Conservation (phyloP, 2,113 vertebrate genomes). For the Nothoprocta pentlandii region DNA sequence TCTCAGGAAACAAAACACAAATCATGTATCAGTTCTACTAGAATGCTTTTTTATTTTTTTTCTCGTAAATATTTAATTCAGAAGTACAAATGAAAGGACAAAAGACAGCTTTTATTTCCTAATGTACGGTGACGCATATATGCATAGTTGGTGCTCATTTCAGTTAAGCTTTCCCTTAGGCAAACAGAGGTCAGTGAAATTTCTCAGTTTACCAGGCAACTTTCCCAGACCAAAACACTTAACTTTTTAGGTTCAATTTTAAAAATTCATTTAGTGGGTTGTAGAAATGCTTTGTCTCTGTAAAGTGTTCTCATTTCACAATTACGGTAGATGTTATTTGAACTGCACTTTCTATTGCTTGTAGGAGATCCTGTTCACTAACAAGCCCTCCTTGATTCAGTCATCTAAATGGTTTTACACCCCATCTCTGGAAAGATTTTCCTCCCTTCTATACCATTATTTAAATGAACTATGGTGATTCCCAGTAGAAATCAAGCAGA, state of each 20-base stretch:
- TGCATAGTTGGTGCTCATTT: background rate
- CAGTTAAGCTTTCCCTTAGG: background rate
- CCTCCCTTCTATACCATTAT: background rate
- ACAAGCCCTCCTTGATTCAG: background rate
- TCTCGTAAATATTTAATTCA: slow-evolving; percentile 37
- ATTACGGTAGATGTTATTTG: background rate
- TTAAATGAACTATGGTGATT: slow-evolving; percentile 41
- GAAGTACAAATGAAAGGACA: background rate
- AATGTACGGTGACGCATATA: background rate
- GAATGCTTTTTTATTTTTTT: background rate
- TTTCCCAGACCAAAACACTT: background rate
- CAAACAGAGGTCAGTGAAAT: slow-evolving; percentile 11
- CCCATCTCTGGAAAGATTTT: background rate
- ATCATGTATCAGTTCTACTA: slow-evolving; percentile 3
- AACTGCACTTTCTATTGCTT: background rate
- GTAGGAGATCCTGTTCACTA: background rate
- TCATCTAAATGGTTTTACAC: slow-evolving; percentile 23
- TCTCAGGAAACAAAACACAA: slow-evolving; percentile 42
- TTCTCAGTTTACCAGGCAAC: background rate
- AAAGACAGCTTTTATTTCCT: slow-evolving; percentile 15
- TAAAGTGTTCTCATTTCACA: background rate
- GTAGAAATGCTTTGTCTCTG: background rate
- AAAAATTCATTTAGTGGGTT: background rate
- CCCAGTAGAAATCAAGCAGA: background rate
- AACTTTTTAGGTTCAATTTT: background rate